Evolutionary conservation across 2,888 invertebrate genomes (phyloP).

Genomic region (Epiblema foenella): DNA sequence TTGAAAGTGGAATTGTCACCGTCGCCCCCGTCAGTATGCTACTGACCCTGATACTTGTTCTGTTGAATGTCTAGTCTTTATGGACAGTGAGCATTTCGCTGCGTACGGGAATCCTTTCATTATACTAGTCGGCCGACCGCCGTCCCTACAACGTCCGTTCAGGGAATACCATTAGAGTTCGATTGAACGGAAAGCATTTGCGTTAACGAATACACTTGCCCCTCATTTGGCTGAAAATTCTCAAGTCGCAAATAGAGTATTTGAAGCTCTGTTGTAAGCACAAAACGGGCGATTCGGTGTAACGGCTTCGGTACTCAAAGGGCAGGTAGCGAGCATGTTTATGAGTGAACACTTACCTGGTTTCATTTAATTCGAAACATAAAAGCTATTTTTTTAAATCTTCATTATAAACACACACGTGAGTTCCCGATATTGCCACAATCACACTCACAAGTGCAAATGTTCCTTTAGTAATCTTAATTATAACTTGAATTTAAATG

Average conservation of each 20-base stretch:
- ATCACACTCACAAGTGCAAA: too few species aligned
- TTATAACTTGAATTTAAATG: too few species aligned
- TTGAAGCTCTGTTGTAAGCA: slow-evolving; percentile 47
- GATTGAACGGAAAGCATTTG: slow-evolving; percentile 60
- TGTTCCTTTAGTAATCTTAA: too few species aligned
- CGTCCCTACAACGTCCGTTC: slow-evolving; percentile 49
- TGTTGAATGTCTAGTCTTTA: slow-evolving; percentile 6
- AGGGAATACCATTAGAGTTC: slow-evolving; percentile 59
- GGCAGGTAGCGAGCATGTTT: slow-evolving; percentile 32
- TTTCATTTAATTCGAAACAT: slow-evolving; percentile 27
- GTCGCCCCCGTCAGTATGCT: background rate
- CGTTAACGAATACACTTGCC: slow-evolving; percentile 61
- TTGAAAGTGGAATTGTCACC: background rate
- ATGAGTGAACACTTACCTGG: slow-evolving; percentile 31
- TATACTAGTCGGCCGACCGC: slow-evolving; percentile 37
- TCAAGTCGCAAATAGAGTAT: slow-evolving; percentile 48
- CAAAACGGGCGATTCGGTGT: slow-evolving; percentile 48
- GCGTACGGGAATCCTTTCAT: slow-evolving; percentile 42
- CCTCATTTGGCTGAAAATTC: slow-evolving; percentile 50
- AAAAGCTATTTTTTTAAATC: slow-evolving; percentile 27
- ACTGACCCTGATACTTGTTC: background rate
- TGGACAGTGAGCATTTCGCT: slow-evolving; percentile 31
- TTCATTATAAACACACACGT: background rate
- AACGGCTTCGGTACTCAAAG: slow-evolving; percentile 22
- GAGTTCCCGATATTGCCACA: too few species aligned